A percentile compares a stretch with the other conserved stretches of the same genome.
Evolutionary conservation across 2,113 vertebrate genomes (phyloP).

Genomic region (Sclerurus mexicanus): DNA sequence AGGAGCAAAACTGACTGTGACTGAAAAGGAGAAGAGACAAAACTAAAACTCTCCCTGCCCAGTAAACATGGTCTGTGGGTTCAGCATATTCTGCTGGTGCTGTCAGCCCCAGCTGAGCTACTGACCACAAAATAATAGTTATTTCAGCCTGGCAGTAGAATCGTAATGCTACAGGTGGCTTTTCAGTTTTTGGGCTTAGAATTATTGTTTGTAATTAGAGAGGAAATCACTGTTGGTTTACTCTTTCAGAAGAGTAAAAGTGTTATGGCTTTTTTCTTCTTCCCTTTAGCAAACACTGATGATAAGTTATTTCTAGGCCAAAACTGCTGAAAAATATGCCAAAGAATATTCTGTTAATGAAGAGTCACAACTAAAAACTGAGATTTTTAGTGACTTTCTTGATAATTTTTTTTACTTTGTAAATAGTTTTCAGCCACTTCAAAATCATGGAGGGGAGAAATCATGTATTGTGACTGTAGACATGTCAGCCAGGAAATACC

Average conservation of each 20-base stretch:
- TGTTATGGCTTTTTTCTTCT: not conserved
- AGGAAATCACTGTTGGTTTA: not conserved
- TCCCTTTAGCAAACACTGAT: not conserved
- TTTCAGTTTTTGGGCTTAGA: not conserved
- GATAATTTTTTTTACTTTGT: not conserved
- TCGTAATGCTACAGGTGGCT: not conserved
- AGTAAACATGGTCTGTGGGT: not conserved
- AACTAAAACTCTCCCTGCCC: not conserved
- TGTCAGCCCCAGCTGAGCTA: not conserved
- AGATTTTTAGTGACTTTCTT: not conserved
- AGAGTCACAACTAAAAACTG: not conserved
- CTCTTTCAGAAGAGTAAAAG: not conserved
- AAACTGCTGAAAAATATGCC: not conserved
- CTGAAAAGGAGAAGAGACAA: not conserved
- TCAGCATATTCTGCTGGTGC: not conserved
- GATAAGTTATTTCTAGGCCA: not conserved
- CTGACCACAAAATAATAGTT: not conserved
- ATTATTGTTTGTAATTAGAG: not conserved
- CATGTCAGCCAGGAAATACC: not conserved
- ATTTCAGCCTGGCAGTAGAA: not conserved
- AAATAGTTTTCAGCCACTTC: not conserved
- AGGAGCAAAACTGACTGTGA: not conserved
- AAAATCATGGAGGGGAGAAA: not conserved
- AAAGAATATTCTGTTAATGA: not conserved
- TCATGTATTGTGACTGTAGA: not conserved